A percentile compares a stretch with the other conserved stretches of the same genome.
Conservation (phyloP, 2,888 invertebrate species). For the Campaea margaritaria region DNA sequence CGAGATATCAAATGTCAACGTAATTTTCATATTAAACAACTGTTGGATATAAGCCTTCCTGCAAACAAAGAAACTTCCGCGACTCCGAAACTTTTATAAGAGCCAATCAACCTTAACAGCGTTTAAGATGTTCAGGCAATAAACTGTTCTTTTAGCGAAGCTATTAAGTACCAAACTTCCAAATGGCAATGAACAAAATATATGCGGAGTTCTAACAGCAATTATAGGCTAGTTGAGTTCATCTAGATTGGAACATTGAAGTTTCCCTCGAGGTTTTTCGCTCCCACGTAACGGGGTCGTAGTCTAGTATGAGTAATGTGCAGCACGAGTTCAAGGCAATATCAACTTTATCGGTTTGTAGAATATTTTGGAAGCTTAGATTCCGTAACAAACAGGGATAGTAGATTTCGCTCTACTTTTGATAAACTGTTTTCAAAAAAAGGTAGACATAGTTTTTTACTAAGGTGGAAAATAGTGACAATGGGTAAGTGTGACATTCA, state of each 20-base stretch:
- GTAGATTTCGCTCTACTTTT: background rate
- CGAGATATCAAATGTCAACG: background rate
- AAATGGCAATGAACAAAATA: slow-evolving; percentile 50
- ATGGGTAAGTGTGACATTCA: no score
- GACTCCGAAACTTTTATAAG: slow-evolving; percentile 22
- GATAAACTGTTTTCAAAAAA: no score
- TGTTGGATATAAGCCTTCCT: background rate
- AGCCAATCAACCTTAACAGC: slow-evolving; percentile 30
- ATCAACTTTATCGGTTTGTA: slow-evolving; percentile 46
- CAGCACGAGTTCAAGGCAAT: slow-evolving; percentile 48
- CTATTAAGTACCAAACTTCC: slow-evolving; percentile 47
- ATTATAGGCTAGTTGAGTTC: slow-evolving; percentile 46
- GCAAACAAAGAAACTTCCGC: slow-evolving; percentile 11
- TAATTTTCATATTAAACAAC: slow-evolving; percentile 4
- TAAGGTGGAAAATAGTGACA: no score
- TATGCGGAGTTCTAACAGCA: slow-evolving; percentile 29
- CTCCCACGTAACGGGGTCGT: slow-evolving; percentile 45
- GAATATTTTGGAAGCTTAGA: slow-evolving; percentile 39
- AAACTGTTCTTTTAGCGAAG: slow-evolving; percentile 48
- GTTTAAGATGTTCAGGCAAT: slow-evolving; percentile 32
- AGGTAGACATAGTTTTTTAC: no score
- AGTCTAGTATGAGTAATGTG: slow-evolving; percentile 57
- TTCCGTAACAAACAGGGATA: slow-evolving; percentile 5
- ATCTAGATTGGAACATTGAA: slow-evolving; percentile 32
- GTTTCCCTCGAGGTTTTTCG: slow-evolving; percentile 41